Percentiles rank a stretch among this genome's conserved stretches.
phyloP scores from a whole-genome alignment of 1,140 invertebrate genomes.

The Nasonia longicornis region DNA sequence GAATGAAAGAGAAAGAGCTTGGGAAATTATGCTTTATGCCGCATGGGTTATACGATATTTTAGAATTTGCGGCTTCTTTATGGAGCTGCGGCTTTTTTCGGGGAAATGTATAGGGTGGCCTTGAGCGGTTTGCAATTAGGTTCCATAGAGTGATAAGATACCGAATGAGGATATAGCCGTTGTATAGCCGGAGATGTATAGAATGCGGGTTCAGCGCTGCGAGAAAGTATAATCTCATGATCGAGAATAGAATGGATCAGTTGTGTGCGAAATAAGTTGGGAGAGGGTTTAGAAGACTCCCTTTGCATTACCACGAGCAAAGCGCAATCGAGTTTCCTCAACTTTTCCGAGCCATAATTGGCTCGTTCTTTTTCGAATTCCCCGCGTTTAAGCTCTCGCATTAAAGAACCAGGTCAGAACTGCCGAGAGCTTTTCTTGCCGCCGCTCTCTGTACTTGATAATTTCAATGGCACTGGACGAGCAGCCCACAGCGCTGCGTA shows the following conservation, averaged over 20 bases:
- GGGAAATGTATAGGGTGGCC: background rate
- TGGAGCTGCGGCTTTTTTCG: background rate
- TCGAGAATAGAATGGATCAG: background rate
- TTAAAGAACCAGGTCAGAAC: background rate
- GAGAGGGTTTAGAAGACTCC: background rate
- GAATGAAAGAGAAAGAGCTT: background rate
- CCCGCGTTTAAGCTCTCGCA: background rate
- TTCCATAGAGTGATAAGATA: too few species aligned
- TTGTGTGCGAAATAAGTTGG: background rate
- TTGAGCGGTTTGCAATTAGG: too few species aligned
- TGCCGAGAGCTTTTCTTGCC: background rate
- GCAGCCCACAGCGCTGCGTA: background rate
- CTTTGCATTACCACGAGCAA: background rate
- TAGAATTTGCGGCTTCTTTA: conserved; percentile 7
- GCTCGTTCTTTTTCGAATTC: background rate
- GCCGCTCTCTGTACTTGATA: too few species aligned
- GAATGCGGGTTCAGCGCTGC: too few species aligned
- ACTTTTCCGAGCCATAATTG: background rate
- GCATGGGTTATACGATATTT: background rate
- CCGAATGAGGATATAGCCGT: too few species aligned
- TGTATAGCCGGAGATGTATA: too few species aligned
- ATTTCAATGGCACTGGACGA: background rate
- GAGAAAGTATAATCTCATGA: background rate
- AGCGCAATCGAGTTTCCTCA: background rate
- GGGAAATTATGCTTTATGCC: conserved; percentile 15